phyloP scores from a whole-genome alignment of 1,140 invertebrate genomes.

The Drosophila virilis region DNA sequence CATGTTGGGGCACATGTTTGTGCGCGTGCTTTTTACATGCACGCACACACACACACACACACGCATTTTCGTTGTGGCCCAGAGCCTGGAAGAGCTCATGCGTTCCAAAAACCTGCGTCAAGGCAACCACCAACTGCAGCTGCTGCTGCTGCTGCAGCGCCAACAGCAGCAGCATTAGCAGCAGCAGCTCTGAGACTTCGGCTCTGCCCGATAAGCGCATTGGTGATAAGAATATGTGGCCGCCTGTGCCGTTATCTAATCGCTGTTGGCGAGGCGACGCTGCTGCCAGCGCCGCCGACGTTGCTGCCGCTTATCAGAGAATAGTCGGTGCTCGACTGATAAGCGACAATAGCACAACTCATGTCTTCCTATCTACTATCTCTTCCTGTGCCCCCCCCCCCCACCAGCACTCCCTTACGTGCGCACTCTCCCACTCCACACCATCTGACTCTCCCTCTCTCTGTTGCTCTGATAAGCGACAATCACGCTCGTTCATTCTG shows the following conservation, averaged over 20 bases:
- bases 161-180: not conserved
- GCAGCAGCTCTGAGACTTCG: conserved; percentile 12
- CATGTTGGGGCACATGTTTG: conserved; percentile 18
- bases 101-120: conserved; percentile 32
- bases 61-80: conserved; percentile 29
- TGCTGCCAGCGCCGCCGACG: not conserved
- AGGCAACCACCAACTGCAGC: conserved; percentile 10
- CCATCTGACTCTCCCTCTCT: conserved; percentile 9
- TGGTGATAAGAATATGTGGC: conserved; percentile 5
- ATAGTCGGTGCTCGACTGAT: conserved; percentile 36
- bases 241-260: conserved; percentile 39
- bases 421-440: not conserved
- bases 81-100: conserved; percentile 32
- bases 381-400: conserved; percentile 35
- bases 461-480: conserved; percentile 22
- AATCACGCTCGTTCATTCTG: conserved; percentile 42
- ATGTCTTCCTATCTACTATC: conserved; percentile 51
- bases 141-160: conserved; percentile 1
- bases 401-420: conserved; percentile 1
- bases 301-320: conserved; percentile 31
- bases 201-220: not conserved
- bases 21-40: not conserved
- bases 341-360: conserved; percentile 42
- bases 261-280: conserved; percentile 26
- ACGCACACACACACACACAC: not conserved